phyloP scores from a whole-genome alignment of 2,888 invertebrate species.

The Cephus rjabovi region DNA sequence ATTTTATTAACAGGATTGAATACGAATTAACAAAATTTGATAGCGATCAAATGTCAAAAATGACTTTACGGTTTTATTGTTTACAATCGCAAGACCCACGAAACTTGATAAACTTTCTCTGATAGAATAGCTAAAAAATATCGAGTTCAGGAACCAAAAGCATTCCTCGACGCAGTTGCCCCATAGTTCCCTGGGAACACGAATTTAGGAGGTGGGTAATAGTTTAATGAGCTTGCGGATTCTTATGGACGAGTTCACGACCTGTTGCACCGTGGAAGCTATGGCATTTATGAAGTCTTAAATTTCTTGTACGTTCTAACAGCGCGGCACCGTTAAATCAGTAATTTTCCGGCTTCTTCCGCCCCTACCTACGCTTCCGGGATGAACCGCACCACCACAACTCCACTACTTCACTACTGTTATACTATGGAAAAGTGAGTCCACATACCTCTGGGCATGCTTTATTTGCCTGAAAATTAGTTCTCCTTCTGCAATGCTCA shows the following conservation, averaged over 20 bases:
- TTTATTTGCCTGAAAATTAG: too few relatives aligned
- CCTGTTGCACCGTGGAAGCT: conserved; percentile 49
- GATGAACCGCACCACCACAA: too few relatives aligned
- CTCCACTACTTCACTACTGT: too few relatives aligned
- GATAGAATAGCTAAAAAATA: conserved; percentile 30
- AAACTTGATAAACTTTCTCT: too few relatives aligned
- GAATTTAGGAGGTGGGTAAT: conserved; percentile 51
- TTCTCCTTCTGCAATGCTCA: background rate
- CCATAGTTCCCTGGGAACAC: conserved; percentile 28
- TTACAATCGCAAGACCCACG: too few relatives aligned
- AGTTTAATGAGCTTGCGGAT: conserved; percentile 56
- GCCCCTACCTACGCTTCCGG: background rate
- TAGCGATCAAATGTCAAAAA: too few relatives aligned
- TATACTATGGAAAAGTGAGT: too few relatives aligned
- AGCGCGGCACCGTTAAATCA: conserved; percentile 37
- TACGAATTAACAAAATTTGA: too few relatives aligned
- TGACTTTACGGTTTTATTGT: too few relatives aligned
- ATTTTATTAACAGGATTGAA: too few relatives aligned
- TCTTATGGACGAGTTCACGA: conserved; percentile 45
- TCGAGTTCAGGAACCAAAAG: conserved; percentile 39
- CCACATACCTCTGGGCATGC: too few relatives aligned
- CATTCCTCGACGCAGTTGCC: conserved; percentile 34
- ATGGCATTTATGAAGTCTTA: conserved; percentile 54
- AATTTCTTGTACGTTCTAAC: conserved; percentile 45
- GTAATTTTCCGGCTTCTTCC: conserved; percentile 24